These are phyloP conservation scores for Sarotherodon lohbergeri DNA, from an alignment of 2,113 vertebrate genomes.

Conservation along the genomic window DNA sequence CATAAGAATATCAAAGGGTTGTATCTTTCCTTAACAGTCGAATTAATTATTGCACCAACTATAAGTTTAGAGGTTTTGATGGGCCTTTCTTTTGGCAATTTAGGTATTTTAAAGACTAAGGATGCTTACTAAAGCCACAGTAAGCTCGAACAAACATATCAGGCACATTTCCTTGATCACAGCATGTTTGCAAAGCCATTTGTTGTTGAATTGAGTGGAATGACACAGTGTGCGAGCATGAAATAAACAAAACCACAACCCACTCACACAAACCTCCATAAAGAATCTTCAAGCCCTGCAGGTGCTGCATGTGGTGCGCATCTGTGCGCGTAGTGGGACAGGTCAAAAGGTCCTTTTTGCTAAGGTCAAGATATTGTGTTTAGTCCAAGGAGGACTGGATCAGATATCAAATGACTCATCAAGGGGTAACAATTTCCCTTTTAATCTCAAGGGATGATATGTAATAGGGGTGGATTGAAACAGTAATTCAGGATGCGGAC, in stretches of 20 bases:
- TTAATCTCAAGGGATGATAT: neutral
- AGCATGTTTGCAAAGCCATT: neutral
- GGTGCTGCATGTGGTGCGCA: neutral
- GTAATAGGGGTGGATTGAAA: neutral
- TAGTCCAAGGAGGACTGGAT: neutral
- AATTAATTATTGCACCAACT: neutral
- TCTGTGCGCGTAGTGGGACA: neutral
- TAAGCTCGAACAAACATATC: neutral
- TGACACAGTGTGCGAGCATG: neutral
- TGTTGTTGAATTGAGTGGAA: neutral
- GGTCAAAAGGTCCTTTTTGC: neutral
- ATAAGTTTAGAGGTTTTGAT: accelerated
- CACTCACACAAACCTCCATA: neutral
- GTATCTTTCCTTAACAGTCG: neutral
- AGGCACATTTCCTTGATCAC: neutral
- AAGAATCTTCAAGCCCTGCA: neutral
- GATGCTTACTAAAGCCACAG: neutral
- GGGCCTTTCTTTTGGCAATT: neutral
- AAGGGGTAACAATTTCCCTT: neutral
- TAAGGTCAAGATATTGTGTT: constrained; percentile 10
- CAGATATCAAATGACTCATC: neutral
- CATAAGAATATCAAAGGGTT: neutral
- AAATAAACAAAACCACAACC: neutral
- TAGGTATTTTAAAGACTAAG: neutral
- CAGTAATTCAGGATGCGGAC: neutral